These are phyloP conservation scores for Potorous gilbertii DNA, from an alignment of 2,797 vertebrate species.

Conservation along the genomic window DNA sequence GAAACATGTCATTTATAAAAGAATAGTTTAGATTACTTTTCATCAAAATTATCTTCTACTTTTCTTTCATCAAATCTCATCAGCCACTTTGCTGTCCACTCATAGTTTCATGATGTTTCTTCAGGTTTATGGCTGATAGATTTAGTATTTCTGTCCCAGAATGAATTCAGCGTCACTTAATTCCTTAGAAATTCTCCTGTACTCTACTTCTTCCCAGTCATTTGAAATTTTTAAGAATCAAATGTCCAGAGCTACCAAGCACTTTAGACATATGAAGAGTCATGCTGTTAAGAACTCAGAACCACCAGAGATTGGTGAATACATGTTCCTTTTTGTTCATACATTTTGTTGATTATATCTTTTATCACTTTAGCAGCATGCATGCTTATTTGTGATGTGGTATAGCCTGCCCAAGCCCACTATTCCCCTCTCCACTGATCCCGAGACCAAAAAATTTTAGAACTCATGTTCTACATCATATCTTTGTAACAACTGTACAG, in stretches of 20 bases:
- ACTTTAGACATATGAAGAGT: too few species aligned
- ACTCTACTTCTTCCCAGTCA: background rate
- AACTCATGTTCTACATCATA: background rate
- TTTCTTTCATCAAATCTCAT: slow-evolving; percentile 24
- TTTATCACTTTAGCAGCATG: too few species aligned
- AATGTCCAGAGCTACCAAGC: background rate
- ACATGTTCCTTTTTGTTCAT: too few species aligned
- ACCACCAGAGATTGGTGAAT: too few species aligned
- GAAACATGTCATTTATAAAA: slow-evolving; percentile 34
- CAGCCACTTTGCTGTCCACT: slow-evolving; percentile 16
- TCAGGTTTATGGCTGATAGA: slow-evolving; percentile 8
- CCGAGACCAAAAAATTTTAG: background rate
- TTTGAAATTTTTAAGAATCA: slow-evolving; percentile 45
- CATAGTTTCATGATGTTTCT: slow-evolving; percentile 33
- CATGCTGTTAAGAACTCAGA: too few species aligned
- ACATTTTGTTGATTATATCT: too few species aligned
- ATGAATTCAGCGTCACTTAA: slow-evolving; percentile 35
- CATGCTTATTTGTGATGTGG: too few species aligned
- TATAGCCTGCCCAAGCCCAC: too few species aligned
- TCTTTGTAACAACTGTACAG: background rate
- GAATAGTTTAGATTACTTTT: slow-evolving; percentile 25
- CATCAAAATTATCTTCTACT: background rate
- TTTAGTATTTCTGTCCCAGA: slow-evolving; percentile 26
- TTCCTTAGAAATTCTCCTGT: slow-evolving; percentile 15
- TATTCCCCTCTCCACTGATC: too few species aligned